A percentile compares a stretch with the other conserved stretches of the same genome.
Evolutionary conservation across 2,888 invertebrate species (phyloP).

Genomic region (Notodonta dromedarius): DNA sequence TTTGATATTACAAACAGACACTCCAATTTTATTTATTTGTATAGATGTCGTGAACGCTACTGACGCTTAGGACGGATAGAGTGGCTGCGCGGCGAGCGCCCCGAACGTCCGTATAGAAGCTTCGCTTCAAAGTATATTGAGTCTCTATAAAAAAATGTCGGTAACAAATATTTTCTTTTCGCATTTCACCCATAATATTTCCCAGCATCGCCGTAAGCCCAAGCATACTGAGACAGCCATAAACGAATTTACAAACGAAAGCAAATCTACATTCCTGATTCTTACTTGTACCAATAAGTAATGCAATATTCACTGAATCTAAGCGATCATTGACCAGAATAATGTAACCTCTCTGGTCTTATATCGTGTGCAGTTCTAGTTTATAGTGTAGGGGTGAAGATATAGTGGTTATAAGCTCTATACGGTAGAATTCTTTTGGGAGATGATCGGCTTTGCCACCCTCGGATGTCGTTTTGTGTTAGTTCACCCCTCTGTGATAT

Average conservation of each 20-base stretch:
- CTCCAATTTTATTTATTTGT: no score
- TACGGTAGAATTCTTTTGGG: constrained; percentile 46
- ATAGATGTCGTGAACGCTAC: no score
- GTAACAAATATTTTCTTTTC: no score
- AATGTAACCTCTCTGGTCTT: constrained; percentile 17
- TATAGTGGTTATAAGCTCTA: constrained; percentile 47
- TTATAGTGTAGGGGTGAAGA: constrained; percentile 22
- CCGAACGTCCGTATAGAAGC: no score
- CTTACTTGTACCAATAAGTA: constrained; percentile 59
- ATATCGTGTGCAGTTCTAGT: not conserved
- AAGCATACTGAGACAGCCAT: constrained; percentile 41
- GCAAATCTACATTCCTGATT: constrained; percentile 55
- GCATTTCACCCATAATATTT: not conserved
- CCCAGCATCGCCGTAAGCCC: not conserved
- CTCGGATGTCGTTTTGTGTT: constrained; percentile 55
- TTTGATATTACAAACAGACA: no score
- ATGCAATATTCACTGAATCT: constrained; percentile 55
- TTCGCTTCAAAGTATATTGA: no score
- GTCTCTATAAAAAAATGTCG: no score
- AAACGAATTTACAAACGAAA: constrained; percentile 41
- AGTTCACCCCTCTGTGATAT: constrained; percentile 44
- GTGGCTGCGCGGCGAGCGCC: no score
- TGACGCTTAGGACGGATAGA: no score
- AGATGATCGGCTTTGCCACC: constrained; percentile 47
- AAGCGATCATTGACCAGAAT: constrained; percentile 38